Evolutionary conservation across 2,888 invertebrate genomes (phyloP), one percentile per base, ranked within the genome.

Genomic region (Andrena trimmerana): DNA sequence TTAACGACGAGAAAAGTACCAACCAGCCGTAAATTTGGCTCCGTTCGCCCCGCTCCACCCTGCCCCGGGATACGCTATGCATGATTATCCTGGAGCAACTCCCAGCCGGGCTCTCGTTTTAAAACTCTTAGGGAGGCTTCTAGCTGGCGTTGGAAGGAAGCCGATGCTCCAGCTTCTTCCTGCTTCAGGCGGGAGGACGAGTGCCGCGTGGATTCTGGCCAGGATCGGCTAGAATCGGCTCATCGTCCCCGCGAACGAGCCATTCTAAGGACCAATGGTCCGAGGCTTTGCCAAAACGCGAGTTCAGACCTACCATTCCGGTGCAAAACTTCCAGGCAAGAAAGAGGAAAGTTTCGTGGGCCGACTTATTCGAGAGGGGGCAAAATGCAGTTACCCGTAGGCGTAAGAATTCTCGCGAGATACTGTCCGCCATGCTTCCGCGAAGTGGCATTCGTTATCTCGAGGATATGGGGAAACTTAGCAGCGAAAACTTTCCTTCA

Each of bases 221-320:
- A 84, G 78, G 60, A 69, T 74, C 78, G 78, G 50, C 71, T 69
- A 82, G 78, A 54, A 69, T 74, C 77, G 78, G 50, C 71, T 66
- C 68, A 81, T 81, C 78, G 78, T 69, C 63, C 36, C 50, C 62
- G 59, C 69, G 83, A 78, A 84, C 75, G 82, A 82, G 75, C 71
- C 65, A 69, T 79, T 82, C 75, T 54, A 81, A 72, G 71, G 78
- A 70, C 69, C 81, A 76, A 84, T 78, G 78, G 78, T 63, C 72
- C 83, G 33, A 8, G 50, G 65, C 68, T 68, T 76, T 84, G 84
- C 84, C 84, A 82, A 82, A 82, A 76, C 72, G 72, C 70, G 72
- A 76, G 60, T 73, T 69, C 54, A 54, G 62, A 78, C 31, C 70
- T 62, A 36, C 63, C 31, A 66, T 81, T 70, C 68, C 69, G 50